A percentile compares a stretch with the other conserved stretches of the same genome.
phyloP scores from a whole-genome alignment of 2,113 vertebrate species.

The Orientallactaga bullata region DNA sequence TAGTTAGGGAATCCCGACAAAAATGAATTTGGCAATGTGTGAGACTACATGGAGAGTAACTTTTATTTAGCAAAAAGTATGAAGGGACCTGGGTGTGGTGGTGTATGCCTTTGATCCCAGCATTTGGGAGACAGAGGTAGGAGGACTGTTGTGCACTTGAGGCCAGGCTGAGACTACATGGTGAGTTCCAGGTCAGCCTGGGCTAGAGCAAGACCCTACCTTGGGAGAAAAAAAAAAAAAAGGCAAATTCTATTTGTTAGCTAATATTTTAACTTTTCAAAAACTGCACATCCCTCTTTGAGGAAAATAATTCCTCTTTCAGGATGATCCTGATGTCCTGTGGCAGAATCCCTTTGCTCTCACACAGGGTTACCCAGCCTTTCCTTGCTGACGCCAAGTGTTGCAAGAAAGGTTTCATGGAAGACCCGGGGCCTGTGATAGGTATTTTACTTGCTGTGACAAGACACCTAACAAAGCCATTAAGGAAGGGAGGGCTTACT shows the following conservation, averaged over 20 bases:
- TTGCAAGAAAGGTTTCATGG: not conserved
- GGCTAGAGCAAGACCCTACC: too few relatives aligned
- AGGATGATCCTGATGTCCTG: not conserved
- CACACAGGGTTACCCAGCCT: not conserved
- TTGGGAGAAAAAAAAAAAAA: not conserved
- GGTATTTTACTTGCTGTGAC: not conserved
- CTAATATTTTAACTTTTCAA: not conserved
- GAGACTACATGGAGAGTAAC: not conserved
- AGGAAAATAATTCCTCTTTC: not conserved
- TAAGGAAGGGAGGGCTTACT: too few relatives aligned
- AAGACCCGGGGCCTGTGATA: not conserved
- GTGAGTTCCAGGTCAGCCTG: too few relatives aligned
- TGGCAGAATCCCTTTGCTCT: not conserved
- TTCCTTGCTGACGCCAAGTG: not conserved
- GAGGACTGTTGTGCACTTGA: too few relatives aligned
- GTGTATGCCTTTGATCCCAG: too few relatives aligned
- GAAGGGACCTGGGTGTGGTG: too few relatives aligned
- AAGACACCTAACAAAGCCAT: too few relatives aligned
- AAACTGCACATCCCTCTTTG: not conserved
- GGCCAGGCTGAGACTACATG: too few relatives aligned
- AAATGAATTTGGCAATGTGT: conserved; percentile 43
- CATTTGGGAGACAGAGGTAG: too few relatives aligned
- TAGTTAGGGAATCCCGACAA: not conserved
- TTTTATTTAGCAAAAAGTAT: conserved; percentile 24
- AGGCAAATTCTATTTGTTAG: not conserved